Conservation (phyloP, 2,113 vertebrate species). For the Triplophysa siluroides region DNA sequence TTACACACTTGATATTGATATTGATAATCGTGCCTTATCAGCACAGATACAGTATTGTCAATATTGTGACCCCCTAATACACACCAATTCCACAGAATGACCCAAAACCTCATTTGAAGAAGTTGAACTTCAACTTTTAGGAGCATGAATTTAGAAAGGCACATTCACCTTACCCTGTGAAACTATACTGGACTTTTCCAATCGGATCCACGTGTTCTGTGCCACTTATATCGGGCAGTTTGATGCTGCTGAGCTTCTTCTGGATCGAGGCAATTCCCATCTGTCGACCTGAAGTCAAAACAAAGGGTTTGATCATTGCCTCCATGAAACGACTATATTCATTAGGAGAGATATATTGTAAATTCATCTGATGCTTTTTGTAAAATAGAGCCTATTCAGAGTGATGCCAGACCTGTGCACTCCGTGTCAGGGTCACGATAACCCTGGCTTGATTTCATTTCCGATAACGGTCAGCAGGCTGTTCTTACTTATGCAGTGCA, state of each 20-base stretch:
- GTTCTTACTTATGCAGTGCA: background rate
- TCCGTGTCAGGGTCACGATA: no score
- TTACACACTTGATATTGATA: no score
- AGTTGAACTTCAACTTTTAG: background rate
- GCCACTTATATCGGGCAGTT: conserved; percentile 71
- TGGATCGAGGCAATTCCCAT: conserved; percentile 66
- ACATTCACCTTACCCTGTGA: conserved; percentile 66
- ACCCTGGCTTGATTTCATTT: no score
- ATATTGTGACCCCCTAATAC: no score
- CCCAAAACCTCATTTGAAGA: no score
- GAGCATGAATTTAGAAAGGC: background rate
- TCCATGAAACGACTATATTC: background rate
- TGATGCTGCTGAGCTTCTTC: conserved; percentile 65
- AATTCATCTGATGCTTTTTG: no score
- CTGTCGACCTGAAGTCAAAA: conserved; percentile 62
- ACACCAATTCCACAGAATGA: no score
- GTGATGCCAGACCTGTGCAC: no score
- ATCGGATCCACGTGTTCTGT: conserved; percentile 59
- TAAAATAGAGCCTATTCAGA: no score
- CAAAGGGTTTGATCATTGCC: background rate
- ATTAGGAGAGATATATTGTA: background rate
- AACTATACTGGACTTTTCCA: conserved; percentile 71
- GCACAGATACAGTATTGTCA: no score
- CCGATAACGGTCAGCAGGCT: background rate
- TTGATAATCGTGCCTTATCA: no score